These are phyloP conservation scores for Streptopelia turtur DNA, from an alignment of 2,797 vertebrate genomes.

Conservation along the genomic window DNA sequence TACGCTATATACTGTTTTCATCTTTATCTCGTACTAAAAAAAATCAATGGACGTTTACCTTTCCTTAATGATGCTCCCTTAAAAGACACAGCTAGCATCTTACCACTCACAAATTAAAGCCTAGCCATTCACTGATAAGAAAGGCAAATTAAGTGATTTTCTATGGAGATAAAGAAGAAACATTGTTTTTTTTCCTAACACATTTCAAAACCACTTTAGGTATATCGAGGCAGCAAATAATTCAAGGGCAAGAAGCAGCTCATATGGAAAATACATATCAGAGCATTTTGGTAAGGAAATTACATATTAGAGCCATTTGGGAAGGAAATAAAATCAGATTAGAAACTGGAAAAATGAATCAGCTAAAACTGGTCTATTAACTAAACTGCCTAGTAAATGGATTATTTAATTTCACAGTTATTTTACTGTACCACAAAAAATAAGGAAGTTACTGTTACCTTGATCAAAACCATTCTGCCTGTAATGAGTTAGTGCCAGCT, in stretches of 20 bases:
- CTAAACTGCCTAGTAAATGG: neutral
- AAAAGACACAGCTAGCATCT: neutral
- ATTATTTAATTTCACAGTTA: neutral
- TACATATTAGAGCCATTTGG: neutral
- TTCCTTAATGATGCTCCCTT: neutral
- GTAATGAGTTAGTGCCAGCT: constrained; percentile 90
- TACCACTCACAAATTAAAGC: neutral
- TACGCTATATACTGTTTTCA: neutral
- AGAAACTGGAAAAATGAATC: neutral
- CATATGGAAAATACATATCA: neutral
- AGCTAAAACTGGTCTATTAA: neutral
- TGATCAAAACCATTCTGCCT: constrained; percentile 89
- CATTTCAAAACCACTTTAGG: neutral
- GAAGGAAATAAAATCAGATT: neutral
- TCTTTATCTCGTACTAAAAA: neutral
- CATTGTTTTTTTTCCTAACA: neutral
- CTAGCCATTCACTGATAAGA: neutral
- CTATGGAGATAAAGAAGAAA: neutral
- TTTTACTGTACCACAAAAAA: neutral
- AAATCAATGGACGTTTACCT: neutral
- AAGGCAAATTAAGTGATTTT: neutral
- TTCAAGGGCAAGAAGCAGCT: neutral
- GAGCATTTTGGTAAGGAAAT: neutral
- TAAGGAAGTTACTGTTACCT: constrained; percentile 75
- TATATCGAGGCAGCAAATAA: neutral